Conservation (phyloP, 2,888 invertebrate genomes). For the Enchytraeus crypticus region DNA sequence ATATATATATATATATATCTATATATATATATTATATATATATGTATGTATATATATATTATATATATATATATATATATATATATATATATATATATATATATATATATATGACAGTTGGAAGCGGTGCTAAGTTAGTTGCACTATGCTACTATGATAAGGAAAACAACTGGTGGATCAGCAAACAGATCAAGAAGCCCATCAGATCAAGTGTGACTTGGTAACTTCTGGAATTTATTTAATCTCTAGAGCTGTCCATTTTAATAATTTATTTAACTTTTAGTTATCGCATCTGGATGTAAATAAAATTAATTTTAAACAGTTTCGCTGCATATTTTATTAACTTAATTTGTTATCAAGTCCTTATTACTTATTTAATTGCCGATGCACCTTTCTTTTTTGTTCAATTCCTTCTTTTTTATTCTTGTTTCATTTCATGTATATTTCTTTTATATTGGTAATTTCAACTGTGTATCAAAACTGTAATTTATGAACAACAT, state of each 20-base stretch:
- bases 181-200: constrained; percentile 97
- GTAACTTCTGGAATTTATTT: constrained; percentile 26
- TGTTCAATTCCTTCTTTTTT: neutral
- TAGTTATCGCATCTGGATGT: too few species aligned
- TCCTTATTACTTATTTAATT: neutral
- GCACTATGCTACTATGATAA: constrained; percentile 97
- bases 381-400: neutral
- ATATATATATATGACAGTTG: neutral
- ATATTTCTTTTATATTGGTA: too few species aligned
- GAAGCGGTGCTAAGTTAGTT: constrained; percentile 82
- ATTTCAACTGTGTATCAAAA: too few species aligned
- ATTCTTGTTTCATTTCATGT: neutral
- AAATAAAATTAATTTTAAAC: too few species aligned
- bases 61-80: neutral
- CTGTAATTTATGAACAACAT: too few species aligned
- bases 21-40: too few species aligned
- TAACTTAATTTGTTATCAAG: neutral
- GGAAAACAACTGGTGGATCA: constrained; percentile 96
- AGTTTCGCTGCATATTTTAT: too few species aligned
- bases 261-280: too few species aligned
- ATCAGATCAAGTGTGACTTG: constrained; percentile 89
- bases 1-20: too few species aligned
- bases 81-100: neutral
- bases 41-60: neutral
- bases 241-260: too few species aligned